Evolutionary conservation across 2,797 vertebrate species (phyloP).

Genomic region (Chloroceryle inda): DNA sequence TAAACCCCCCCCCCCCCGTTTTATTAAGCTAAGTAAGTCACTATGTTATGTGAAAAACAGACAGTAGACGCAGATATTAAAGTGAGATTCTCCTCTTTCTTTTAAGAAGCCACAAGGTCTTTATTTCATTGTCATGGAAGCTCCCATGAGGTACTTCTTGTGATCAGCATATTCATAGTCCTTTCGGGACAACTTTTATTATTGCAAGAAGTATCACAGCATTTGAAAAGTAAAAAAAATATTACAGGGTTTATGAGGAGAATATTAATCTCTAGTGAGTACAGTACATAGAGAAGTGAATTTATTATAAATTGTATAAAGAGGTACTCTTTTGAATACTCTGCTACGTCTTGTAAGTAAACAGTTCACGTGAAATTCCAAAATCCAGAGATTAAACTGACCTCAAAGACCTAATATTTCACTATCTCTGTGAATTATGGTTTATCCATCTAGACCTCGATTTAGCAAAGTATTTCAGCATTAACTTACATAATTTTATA

Average conservation of each 20-base stretch:
- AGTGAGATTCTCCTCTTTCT: neutral
- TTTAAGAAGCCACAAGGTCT: slow-evolving; percentile 3
- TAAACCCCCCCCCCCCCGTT: neutral
- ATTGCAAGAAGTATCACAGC: slow-evolving; percentile 56
- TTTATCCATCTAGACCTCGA: neutral
- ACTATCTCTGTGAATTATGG: neutral
- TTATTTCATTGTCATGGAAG: neutral
- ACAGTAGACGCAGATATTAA: neutral
- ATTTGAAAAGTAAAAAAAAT: slow-evolving; percentile 76
- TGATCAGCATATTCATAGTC: slow-evolving; percentile 63
- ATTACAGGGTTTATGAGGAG: slow-evolving; percentile 68
- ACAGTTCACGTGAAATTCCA: neutral
- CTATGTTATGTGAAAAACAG: neutral
- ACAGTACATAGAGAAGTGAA: slow-evolving; percentile 63
- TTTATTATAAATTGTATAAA: slow-evolving; percentile 71
- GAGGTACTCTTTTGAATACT: slow-evolving; percentile 54
- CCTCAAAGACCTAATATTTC: neutral
- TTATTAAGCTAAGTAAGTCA: neutral
- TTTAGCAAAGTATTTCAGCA: neutral
- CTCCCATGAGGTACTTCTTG: neutral
- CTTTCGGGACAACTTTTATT: slow-evolving; percentile 64
- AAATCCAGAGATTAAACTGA: slow-evolving; percentile 35
- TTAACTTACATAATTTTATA: neutral
- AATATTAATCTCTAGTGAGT: slow-evolving; percentile 69
- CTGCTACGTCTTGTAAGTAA: slow-evolving; percentile 42